These are phyloP conservation scores for Solea solea DNA, from an alignment of 2,113 vertebrate species.

Conservation along the genomic window DNA sequence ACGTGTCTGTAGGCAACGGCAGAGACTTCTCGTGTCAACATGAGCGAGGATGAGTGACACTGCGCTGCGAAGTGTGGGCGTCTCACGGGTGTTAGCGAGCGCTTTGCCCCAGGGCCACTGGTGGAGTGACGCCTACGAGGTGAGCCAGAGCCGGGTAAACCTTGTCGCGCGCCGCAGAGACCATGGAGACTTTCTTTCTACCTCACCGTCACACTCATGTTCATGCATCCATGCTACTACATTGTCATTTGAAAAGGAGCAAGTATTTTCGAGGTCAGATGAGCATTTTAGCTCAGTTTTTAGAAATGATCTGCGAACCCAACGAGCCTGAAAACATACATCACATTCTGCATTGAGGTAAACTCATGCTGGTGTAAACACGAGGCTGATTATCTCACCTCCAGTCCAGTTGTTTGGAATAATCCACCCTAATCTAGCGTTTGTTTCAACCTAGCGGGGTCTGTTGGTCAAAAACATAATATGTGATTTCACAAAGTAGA, in stretches of 20 bases:
- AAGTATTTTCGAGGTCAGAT: too few species aligned
- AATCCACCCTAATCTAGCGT: too few species aligned
- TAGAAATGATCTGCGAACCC: too few species aligned
- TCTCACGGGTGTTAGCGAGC: constrained; percentile 70
- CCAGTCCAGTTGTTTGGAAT: too few species aligned
- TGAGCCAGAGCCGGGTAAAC: constrained; percentile 64
- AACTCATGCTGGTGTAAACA: too few species aligned
- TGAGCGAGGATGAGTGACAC: constrained; percentile 61
- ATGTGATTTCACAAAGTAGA: too few species aligned
- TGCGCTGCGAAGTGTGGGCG: constrained; percentile 54
- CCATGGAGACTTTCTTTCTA: constrained; percentile 33
- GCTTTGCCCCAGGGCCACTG: constrained; percentile 62
- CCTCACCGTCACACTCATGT: constrained; percentile 4
- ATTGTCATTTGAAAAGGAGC: too few species aligned
- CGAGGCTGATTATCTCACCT: too few species aligned
- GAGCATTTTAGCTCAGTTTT: constrained; percentile 16
- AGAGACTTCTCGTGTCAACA: constrained; percentile 62
- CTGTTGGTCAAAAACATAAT: too few species aligned
- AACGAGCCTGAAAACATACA: too few species aligned
- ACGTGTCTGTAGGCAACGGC: constrained; percentile 61
- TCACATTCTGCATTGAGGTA: too few species aligned
- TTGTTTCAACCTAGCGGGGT: too few species aligned
- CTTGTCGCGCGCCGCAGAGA: constrained; percentile 47
- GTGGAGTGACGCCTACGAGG: constrained; percentile 67
- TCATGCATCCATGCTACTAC: background rate